phyloP scores from a whole-genome alignment of 2,797 vertebrate genomes.

The Leontopithecus rosalia region DNA sequence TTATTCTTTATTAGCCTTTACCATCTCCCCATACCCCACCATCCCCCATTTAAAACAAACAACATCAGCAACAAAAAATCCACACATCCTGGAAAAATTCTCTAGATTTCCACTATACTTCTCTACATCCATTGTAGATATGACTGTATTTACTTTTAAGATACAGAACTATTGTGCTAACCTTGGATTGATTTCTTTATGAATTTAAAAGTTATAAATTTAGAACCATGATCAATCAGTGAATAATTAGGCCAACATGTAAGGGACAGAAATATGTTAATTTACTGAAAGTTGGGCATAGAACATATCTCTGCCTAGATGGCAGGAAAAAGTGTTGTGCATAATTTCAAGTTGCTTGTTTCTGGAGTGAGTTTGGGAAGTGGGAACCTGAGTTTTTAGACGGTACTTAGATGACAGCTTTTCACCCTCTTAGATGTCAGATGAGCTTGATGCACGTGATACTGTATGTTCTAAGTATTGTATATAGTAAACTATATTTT shows the following conservation, averaged over 20 bases:
- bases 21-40: background rate
- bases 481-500: background rate
- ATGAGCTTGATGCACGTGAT: background rate
- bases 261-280: conserved; percentile 16
- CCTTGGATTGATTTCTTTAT: background rate
- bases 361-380: background rate
- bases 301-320: background rate
- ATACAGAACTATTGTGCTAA: background rate
- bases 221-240: background rate
- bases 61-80: background rate
- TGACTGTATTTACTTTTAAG: background rate
- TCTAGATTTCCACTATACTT: background rate
- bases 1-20: background rate
- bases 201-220: conserved; percentile 23
- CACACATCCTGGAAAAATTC: background rate
- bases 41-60: background rate
- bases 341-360: conserved; percentile 37
- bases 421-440: background rate
- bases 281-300: background rate
- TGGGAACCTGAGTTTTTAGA: conserved; percentile 23
- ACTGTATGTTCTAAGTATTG: background rate
- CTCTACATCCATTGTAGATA: background rate
- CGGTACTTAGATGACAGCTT: background rate
- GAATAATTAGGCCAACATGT: conserved; percentile 38
- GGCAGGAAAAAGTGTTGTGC: background rate